Evolutionary conservation across 2,797 vertebrate genomes (phyloP), one percentile per base, ranked within the genome.

Genomic region (Cichlasoma orientale): DNA sequence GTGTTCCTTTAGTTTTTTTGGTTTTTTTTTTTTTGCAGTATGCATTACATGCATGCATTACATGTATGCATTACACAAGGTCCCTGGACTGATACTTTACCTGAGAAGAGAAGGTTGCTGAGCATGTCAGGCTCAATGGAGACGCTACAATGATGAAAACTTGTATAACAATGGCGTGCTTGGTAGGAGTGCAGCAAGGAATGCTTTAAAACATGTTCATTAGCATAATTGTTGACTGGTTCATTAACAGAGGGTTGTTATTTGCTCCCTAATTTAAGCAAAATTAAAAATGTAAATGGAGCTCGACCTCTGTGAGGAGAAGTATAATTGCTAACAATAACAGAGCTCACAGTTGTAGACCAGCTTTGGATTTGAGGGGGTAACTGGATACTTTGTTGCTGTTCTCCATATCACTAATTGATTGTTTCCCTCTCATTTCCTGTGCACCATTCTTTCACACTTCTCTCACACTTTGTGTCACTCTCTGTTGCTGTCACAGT

Each of bases 401-500:
- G 1, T 6, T 61, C 27, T 56, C 25, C 4, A 14, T 27, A 4
- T 31, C 29, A 25, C 8, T 10, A 6, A 56, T 31, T 16, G 5
- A 38, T 3, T 63, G 2, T 36, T 19, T 38, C n/a, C 10, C 19
- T 25, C 38, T 66, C 14, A 27, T 44, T n/a, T 7, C 74, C 1
- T 41, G 1, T 27, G 11, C 2, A 10, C 3, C 11, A 72, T 25
- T 3, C 8, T 21, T 13, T 5, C 16, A 66, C 61, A 19, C 33
- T 33, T 50, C 2, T 56, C 31, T 53, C 9, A 18, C 3, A 44
- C 9, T 21, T 19, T 21, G 9, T 13, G 2, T 74, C 55, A 55
- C 72, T 75, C 80, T 79, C 31, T 86, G 3, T 71, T 33, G 33
- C 75, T 76, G 12, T 10, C 10, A 44, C 92, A 99, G 98, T 97